Conservation (phyloP, 2,888 invertebrate genomes). For the Eristalis tenax region DNA sequence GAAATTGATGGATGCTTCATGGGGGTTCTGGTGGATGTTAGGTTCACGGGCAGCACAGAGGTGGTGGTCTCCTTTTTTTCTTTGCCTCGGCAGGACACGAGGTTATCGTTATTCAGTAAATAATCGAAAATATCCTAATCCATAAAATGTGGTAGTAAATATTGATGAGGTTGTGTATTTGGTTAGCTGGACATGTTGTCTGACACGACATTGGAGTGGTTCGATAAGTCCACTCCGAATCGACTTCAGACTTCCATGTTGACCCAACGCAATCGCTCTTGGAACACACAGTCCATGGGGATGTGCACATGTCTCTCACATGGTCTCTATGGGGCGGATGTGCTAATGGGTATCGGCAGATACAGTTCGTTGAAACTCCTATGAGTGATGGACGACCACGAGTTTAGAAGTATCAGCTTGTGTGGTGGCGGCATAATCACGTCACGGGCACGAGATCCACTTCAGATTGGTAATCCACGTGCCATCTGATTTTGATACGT, state of each 20-base stretch:
- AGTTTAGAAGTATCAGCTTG: background rate
- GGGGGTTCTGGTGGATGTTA: conserved; percentile 4
- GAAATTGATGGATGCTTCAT: conserved; percentile 64
- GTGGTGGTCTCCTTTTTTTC: background rate
- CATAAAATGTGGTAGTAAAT: conserved; percentile 60
- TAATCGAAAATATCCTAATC: conserved; percentile 55
- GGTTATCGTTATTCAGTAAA: conserved; percentile 57
- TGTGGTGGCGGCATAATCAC: background rate
- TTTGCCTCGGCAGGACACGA: too few relatives aligned
- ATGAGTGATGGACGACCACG: background rate
- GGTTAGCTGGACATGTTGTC: conserved; percentile 48
- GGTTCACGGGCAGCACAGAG: background rate
- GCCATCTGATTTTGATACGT: background rate
- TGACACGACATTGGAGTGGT: conserved; percentile 20
- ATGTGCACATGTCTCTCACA: background rate
- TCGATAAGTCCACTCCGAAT: background rate
- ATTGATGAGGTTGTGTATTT: conserved; percentile 57
- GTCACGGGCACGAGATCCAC: background rate
- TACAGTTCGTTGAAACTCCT: background rate
- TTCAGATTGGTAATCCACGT: background rate
- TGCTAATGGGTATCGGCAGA: background rate
- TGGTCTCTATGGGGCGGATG: background rate
- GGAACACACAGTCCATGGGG: background rate
- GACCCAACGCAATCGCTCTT: background rate
- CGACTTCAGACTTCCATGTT: background rate